Percentiles rank a stretch among this genome's conserved stretches.
Evolutionary conservation across 2,797 vertebrate species (phyloP).

Genomic region (Borostomias antarcticus): DNA sequence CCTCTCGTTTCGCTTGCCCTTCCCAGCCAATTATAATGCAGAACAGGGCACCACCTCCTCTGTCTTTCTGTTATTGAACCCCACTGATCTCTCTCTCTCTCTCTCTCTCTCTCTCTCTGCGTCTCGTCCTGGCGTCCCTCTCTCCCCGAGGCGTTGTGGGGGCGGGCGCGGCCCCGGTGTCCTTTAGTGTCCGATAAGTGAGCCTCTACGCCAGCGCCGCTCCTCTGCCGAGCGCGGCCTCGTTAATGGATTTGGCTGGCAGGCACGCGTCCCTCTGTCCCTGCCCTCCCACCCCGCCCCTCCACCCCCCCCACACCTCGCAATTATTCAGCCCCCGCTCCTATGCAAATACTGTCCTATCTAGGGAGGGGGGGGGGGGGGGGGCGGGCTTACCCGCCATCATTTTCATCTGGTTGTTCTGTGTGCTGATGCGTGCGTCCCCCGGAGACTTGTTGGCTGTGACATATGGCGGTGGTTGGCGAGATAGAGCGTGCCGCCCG

Average conservation of each 20-base stretch:
- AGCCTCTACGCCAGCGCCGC: constrained; percentile 71
- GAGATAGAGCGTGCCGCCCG: constrained; percentile 68
- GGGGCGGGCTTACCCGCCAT: constrained; percentile 41
- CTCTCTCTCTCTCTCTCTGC: constrained; percentile 32
- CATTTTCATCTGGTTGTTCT: constrained; percentile 72
- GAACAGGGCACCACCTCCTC: constrained; percentile 69
- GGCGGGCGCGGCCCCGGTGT: constrained; percentile 69
- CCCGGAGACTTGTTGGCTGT: constrained; percentile 68
- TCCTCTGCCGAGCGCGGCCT: constrained; percentile 67
- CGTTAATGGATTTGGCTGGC: constrained; percentile 84
- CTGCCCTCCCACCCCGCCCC: constrained; percentile 67
- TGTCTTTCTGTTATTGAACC: constrained; percentile 67
- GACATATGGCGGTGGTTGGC: constrained; percentile 72
- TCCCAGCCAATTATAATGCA: constrained; percentile 75
- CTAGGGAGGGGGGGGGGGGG: constrained; percentile 58
- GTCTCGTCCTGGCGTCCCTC: not conserved
- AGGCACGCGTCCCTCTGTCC: constrained; percentile 80
- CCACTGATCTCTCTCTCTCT: constrained; percentile 57
- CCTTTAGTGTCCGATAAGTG: constrained; percentile 82
- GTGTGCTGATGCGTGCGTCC: constrained; percentile 74
- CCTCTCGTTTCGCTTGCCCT: constrained; percentile 72
- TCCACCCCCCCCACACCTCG: constrained; percentile 75
- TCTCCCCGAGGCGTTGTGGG: constrained; percentile 57
- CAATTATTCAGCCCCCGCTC: constrained; percentile 82
- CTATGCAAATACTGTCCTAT: constrained; percentile 81